phyloP scores from a whole-genome alignment of 2,888 invertebrate species.

The Erynnis tages region DNA sequence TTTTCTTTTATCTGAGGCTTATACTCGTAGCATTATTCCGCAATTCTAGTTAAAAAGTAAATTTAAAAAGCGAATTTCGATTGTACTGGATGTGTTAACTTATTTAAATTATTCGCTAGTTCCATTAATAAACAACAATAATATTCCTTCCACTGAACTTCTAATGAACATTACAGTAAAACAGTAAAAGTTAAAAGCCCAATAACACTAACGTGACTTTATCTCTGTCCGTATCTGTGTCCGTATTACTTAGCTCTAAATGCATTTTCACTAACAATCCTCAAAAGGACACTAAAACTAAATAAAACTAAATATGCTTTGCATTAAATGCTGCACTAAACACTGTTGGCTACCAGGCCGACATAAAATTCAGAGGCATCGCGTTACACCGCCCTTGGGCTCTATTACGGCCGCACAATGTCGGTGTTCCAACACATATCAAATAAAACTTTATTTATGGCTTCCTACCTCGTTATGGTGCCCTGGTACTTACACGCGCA shows the following conservation, averaged over 20 bases:
- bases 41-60: no score
- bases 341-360: slow-evolving; percentile 8
- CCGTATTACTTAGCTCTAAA: not conserved
- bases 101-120: no score
- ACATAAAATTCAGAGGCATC: slow-evolving; percentile 19
- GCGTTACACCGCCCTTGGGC: slow-evolving; percentile 51
- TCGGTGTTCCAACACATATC: slow-evolving; percentile 56
- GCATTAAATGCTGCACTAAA: slow-evolving; percentile 18
- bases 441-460: slow-evolving; percentile 68
- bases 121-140: no score
- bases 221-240: no score
- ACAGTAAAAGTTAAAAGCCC: no score
- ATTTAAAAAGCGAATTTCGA: no score
- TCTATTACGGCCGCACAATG: slow-evolving; percentile 55
- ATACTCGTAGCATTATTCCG: no score
- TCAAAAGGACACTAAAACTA: slow-evolving; percentile 6
- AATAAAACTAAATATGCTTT: slow-evolving; percentile 6
- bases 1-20: no score
- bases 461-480: slow-evolving; percentile 40
- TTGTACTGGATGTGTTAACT: no score
- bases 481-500: not conserved
- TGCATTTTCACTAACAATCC: slow-evolving; percentile 17
- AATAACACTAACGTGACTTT: no score
- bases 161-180: no score
- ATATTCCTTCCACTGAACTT: no score